A percentile compares a stretch with the other conserved stretches of the same genome.
These are phyloP conservation scores for Oxygymnocypris stewartii DNA, from an alignment of 2,113 vertebrate genomes.

Conservation along the genomic window DNA sequence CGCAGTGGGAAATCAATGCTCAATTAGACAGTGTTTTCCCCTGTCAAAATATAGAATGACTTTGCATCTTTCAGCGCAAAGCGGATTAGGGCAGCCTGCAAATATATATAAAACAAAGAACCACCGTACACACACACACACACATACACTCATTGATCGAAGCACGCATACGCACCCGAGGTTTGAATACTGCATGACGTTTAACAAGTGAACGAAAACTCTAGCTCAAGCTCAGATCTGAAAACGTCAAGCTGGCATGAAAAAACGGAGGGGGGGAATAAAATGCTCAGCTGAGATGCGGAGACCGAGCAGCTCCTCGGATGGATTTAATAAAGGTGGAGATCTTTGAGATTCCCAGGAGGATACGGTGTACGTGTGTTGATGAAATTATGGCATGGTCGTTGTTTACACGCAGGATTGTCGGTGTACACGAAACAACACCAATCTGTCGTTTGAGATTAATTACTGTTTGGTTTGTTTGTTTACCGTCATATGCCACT, in stretches of 20 bases:
- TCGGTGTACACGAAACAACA: not conserved
- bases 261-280: constrained; percentile 21
- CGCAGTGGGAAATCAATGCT: constrained; percentile 34
- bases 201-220: constrained; percentile 35
- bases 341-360: constrained; percentile 8
- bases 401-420: not conserved
- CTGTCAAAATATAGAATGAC: constrained; percentile 29
- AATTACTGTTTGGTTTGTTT: constrained; percentile 7
- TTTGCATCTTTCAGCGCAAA: constrained; percentile 33
- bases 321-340: constrained; percentile 33
- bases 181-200: constrained; percentile 46
- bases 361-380: not conserved
- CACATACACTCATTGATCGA: constrained; percentile 17
- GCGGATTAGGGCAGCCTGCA: constrained; percentile 11
- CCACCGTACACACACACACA: not conserved
- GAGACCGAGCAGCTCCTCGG: not conserved
- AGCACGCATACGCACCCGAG: not conserved
- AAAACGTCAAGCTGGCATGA: constrained; percentile 25
- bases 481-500: not conserved
- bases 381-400: constrained; percentile 2
- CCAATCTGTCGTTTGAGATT: not conserved
- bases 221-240: constrained; percentile 18
- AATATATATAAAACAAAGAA: constrained; percentile 23
- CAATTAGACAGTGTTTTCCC: constrained; percentile 33
- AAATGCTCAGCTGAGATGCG: not conserved